Evolutionary conservation across 2,888 invertebrate genomes (phyloP).

Genomic region (Drosophila mettleri): DNA sequence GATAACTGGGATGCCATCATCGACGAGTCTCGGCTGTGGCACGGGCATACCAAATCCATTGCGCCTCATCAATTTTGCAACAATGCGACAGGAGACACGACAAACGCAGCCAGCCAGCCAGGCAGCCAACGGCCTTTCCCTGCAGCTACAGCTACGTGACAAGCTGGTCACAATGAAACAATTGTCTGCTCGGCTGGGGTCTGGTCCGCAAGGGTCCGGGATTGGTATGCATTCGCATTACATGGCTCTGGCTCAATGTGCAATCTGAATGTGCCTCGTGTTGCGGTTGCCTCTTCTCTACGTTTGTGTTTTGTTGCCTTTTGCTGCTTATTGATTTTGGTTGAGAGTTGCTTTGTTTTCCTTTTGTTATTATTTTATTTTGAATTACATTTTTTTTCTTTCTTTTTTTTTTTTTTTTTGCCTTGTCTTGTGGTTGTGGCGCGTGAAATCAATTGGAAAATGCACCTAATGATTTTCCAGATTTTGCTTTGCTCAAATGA

Average conservation of each 20-base stretch:
- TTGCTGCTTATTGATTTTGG: slow-evolving; percentile 76
- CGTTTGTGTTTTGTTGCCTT: slow-evolving; percentile 61
- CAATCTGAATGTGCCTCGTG: slow-evolving; percentile 51
- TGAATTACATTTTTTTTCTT: not conserved
- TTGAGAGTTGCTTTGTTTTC: slow-evolving; percentile 44
- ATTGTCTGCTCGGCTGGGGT: slow-evolving; percentile 49
- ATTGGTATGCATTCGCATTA: slow-evolving; percentile 3
- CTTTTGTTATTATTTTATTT: slow-evolving; percentile 9
- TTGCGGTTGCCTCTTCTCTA: slow-evolving; percentile 54
- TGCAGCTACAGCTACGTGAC: slow-evolving; percentile 40
- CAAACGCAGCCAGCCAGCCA: slow-evolving; percentile 40
- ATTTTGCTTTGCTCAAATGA: slow-evolving; percentile 52
- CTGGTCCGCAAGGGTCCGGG: slow-evolving; percentile 22
- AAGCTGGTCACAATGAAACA: slow-evolving; percentile 61
- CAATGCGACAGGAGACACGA: slow-evolving; percentile 71
- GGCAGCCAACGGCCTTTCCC: slow-evolving; percentile 35
- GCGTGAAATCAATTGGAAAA: slow-evolving; percentile 79
- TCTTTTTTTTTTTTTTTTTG: not conserved
- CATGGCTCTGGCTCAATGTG: slow-evolving; percentile 18
- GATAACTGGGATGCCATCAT: slow-evolving; percentile 33
- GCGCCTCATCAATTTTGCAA: slow-evolving; percentile 79
- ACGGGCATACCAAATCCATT: slow-evolving; percentile 55
- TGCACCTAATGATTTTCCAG: slow-evolving; percentile 74
- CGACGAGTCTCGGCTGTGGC: slow-evolving; percentile 32
- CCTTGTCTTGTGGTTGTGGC: slow-evolving; percentile 53